Conservation (phyloP, 1,140 invertebrate species). For the Pectinophora gossypiella region DNA sequence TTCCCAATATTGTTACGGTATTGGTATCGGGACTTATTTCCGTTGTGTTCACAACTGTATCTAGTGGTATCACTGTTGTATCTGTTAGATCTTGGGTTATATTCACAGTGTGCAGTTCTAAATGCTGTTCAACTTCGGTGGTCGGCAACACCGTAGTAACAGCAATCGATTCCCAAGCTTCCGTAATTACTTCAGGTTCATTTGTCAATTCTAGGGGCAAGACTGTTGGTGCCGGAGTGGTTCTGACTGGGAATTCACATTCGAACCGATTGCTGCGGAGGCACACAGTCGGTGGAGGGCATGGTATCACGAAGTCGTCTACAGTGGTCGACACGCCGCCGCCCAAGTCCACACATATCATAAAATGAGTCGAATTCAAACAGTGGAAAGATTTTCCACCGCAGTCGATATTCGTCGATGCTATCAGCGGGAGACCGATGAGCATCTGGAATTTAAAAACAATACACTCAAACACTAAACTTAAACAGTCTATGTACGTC, state of each 20-base stretch:
- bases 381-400: slow-evolving; percentile 64
- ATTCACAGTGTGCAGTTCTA: background rate
- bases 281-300: slow-evolving; percentile 51
- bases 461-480: too few species aligned
- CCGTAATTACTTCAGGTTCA: background rate
- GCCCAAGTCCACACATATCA: slow-evolving; percentile 68
- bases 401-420: slow-evolving; percentile 49
- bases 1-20: too few species aligned
- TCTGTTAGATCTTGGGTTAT: too few species aligned
- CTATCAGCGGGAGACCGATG: slow-evolving; percentile 18
- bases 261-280: slow-evolving; percentile 45
- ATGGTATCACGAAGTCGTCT: slow-evolving; percentile 51
- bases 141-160: background rate
- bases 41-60: too few species aligned
- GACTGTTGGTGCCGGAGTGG: background rate
- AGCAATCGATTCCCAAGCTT: background rate
- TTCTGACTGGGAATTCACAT: slow-evolving; percentile 42
- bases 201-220: too few species aligned
- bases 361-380: slow-evolving; percentile 64
- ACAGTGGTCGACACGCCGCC: slow-evolving; percentile 51
- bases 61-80: too few species aligned
- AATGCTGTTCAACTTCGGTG: background rate
- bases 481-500: too few species aligned
- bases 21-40: too few species aligned
- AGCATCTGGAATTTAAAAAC: slow-evolving; percentile 37